Conservation (phyloP, 2,113 vertebrate genomes). For the Peucedramus taeniatus region DNA sequence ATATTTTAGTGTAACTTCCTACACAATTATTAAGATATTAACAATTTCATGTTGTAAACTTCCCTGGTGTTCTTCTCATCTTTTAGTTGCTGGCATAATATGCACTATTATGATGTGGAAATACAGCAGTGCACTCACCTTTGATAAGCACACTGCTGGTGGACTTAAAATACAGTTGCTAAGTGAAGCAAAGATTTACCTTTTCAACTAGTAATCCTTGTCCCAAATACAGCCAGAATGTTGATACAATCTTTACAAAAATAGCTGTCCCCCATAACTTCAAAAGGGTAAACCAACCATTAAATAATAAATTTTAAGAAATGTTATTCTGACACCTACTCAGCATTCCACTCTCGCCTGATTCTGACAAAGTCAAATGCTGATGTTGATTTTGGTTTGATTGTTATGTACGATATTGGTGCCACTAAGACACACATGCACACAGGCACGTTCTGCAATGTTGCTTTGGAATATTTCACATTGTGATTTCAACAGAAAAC, state of each 20-base stretch:
- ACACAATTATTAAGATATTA: background rate
- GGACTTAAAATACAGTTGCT: background rate
- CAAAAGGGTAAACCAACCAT: background rate
- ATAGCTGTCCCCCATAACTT: background rate
- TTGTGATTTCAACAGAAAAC: background rate
- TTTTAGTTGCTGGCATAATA: background rate
- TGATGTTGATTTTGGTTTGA: background rate
- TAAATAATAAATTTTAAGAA: background rate
- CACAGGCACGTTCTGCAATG: accelerated
- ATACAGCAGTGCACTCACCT: background rate
- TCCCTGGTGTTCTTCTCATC: background rate
- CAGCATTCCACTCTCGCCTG: background rate
- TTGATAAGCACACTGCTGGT: background rate
- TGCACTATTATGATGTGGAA: background rate
- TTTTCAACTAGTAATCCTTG: background rate
- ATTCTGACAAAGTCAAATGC: background rate
- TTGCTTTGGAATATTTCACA: background rate
- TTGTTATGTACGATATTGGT: background rate
- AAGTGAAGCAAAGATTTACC: background rate
- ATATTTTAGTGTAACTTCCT: background rate
- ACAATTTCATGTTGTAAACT: background rate
- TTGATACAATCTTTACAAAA: background rate
- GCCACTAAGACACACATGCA: background rate
- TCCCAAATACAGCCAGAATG: background rate
- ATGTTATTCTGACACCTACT: background rate